Percentiles rank a stretch among this genome's conserved stretches.
phyloP scores from a whole-genome alignment of 1,140 invertebrate genomes.

The Paramacrobiotus metropolitanus region DNA sequence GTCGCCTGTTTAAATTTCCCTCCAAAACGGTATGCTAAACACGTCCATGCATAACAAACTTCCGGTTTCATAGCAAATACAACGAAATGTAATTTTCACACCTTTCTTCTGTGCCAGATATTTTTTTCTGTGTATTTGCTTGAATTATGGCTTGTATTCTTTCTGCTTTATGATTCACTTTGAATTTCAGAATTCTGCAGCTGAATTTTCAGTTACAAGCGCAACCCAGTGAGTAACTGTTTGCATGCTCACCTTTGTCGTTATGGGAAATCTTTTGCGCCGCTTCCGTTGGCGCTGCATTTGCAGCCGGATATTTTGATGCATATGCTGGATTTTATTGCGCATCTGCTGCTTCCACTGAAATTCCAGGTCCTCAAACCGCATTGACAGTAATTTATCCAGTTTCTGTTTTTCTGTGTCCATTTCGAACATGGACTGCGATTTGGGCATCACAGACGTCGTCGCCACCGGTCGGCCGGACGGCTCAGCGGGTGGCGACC shows the following conservation, averaged over 20 bases:
- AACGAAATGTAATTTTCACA: too few species aligned
- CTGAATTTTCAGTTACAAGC: not conserved
- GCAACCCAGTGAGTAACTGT: slow-evolving; percentile 27
- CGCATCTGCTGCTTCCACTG: slow-evolving; percentile 23
- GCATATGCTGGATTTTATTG: slow-evolving; percentile 61
- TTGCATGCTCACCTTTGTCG: slow-evolving; percentile 52
- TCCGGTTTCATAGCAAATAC: too few species aligned
- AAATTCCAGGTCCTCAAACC: slow-evolving; percentile 7
- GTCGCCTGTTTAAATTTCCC: too few species aligned
- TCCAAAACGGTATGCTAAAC: too few species aligned
- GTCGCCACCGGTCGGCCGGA: too few species aligned
- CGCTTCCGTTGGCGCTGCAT: slow-evolving; percentile 64
- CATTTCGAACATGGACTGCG: not conserved
- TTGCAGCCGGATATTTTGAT: slow-evolving; percentile 75
- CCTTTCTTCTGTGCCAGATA: too few species aligned
- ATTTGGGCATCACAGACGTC: not conserved
- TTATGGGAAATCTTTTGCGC: slow-evolving; percentile 54
- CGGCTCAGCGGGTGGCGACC: slow-evolving; percentile 2
- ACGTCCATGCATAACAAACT: too few species aligned
- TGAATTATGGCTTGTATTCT: too few species aligned
- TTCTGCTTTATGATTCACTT: too few species aligned
- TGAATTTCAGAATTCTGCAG: not conserved
- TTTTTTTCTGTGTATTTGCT: too few species aligned
- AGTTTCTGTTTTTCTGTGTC: slow-evolving; percentile 10
- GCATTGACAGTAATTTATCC: slow-evolving; percentile 7